Evolutionary conservation across 2,113 vertebrate genomes (phyloP).

Genomic region (Periophthalmus modestus): DNA sequence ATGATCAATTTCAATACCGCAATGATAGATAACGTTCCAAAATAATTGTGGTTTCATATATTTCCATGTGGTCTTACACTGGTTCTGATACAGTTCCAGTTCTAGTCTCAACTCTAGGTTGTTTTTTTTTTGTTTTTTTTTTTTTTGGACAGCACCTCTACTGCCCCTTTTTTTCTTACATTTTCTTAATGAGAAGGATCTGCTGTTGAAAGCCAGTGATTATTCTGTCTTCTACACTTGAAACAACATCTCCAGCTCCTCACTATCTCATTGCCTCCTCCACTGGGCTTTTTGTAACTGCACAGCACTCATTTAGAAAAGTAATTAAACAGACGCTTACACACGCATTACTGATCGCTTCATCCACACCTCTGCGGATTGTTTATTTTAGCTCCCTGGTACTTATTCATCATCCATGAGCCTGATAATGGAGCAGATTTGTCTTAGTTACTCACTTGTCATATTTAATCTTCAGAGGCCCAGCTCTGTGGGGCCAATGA

Average conservation of each 20-base stretch:
- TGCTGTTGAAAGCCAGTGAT: neutral
- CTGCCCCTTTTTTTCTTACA: neutral
- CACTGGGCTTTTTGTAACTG: neutral
- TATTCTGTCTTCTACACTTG: slow-evolving; percentile 1
- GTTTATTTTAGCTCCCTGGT: neutral
- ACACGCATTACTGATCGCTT: slow-evolving; percentile 1
- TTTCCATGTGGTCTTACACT: no score
- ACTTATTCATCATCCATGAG: slow-evolving; percentile 3
- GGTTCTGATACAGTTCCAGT: no score
- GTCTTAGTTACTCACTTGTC: neutral
- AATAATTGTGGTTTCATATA: no score
- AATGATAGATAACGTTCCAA: no score
- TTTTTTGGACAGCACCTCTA: neutral
- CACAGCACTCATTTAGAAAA: neutral
- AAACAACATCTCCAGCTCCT: neutral
- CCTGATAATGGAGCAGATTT: neutral
- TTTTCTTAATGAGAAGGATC: slow-evolving; percentile 6
- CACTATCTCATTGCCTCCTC: neutral
- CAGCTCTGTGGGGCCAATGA: neutral
- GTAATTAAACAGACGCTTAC: slow-evolving; percentile 4
- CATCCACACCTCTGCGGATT: slow-evolving; percentile 1
- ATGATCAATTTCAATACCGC: no score
- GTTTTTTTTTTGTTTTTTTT: no score
- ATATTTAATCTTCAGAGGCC: neutral
- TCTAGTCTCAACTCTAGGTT: neutral